These are phyloP conservation scores for Pempheris klunzingeri DNA, from an alignment of 2,797 vertebrate species.

Conservation along the genomic window DNA sequence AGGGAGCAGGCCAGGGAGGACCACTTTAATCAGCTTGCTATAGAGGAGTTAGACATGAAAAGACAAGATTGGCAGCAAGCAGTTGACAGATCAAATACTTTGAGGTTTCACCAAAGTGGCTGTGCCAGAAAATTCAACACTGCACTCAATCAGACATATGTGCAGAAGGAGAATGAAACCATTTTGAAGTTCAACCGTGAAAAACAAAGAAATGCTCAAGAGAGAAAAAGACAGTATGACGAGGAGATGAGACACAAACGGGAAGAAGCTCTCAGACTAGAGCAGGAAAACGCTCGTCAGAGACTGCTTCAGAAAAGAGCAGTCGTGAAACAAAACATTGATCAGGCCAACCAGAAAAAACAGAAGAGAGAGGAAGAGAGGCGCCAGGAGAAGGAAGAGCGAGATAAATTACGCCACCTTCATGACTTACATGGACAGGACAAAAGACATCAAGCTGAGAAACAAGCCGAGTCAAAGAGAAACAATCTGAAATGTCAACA, in stretches of 20 bases:
- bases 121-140: neutral
- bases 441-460: neutral
- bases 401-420: neutral
- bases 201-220: neutral
- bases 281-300: neutral
- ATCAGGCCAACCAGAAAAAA: neutral
- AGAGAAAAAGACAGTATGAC: neutral
- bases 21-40: neutral
- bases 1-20: neutral
- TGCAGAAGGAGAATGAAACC: neutral
- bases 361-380: neutral
- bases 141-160: neutral
- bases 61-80: neutral
- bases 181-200: neutral
- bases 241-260: neutral
- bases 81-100: neutral
- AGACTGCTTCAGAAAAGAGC: neutral
- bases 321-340: too few species aligned
- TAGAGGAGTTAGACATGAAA: neutral
- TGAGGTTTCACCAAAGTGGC: neutral
- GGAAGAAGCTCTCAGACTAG: neutral
- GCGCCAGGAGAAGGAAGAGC: neutral
- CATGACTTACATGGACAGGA: neutral
- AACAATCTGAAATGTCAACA: accelerated
- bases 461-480: neutral